These are phyloP conservation scores for Drosophila parvula DNA, from an alignment of 1,140 invertebrate species.

Conservation along the genomic window DNA sequence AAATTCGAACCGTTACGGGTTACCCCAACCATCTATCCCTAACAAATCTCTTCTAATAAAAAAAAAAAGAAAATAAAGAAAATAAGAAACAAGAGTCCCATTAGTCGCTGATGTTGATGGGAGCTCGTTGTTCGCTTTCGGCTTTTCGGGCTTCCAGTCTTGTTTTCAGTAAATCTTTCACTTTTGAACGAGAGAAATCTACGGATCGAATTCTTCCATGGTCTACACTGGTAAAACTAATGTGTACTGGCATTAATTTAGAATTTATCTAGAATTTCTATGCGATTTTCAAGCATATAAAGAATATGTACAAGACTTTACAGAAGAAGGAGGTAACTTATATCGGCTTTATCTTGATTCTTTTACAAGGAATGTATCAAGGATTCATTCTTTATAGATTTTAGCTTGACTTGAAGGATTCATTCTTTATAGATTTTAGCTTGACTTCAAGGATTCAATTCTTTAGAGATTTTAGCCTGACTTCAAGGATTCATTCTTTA, in stretches of 20 bases:
- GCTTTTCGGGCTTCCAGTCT: constrained; percentile 69
- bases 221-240: constrained; percentile 8
- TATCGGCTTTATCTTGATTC: background rate
- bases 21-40: constrained; percentile 1
- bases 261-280: background rate
- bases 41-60: background rate
- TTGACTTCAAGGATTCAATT: background rate
- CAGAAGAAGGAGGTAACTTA: background rate
- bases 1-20: constrained; percentile 45
- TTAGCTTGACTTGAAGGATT: background rate
- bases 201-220: constrained; percentile 30
- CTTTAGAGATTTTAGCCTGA: background rate
- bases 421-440: background rate
- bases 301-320: background rate
- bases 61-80: background rate
- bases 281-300: background rate
- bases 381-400: background rate
- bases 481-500: background rate
- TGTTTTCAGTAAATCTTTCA: constrained; percentile 53
- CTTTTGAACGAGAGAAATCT: constrained; percentile 38
- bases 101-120: constrained; percentile 77
- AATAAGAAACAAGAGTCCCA: constrained; percentile 55
- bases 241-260: too few relatives aligned
- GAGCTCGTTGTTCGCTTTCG: constrained; percentile 33
- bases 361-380: background rate